Evolutionary conservation across 1,140 invertebrate genomes (phyloP).

Genomic region (Drosophila oshimai): DNA sequence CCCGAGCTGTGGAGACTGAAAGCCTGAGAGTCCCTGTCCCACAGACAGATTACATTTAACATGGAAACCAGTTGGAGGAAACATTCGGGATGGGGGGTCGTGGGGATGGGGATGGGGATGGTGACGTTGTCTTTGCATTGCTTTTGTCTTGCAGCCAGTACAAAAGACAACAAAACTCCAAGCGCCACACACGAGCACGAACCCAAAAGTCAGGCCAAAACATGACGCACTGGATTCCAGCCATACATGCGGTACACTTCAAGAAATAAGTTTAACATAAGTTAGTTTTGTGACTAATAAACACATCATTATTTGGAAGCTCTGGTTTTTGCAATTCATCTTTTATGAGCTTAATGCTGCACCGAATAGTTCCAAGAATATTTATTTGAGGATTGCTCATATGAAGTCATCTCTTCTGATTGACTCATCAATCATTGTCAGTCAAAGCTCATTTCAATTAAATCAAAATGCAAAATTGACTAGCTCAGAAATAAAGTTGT

Average conservation of each 20-base stretch:
- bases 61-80: constrained; percentile 53
- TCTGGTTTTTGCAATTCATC: not conserved
- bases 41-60: constrained; percentile 61
- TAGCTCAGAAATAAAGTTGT: not conserved
- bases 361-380: not conserved
- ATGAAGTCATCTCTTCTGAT: constrained; percentile 19
- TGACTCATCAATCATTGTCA: constrained; percentile 29
- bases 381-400: not conserved
- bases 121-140: constrained; percentile 50
- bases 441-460: not conserved
- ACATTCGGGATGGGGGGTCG: not conserved
- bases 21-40: constrained; percentile 21
- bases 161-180: constrained; percentile 76
- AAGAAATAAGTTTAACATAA: too few relatives aligned
- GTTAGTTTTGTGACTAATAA: too few relatives aligned
- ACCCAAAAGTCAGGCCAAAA: constrained; percentile 23
- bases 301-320: not conserved
- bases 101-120: not conserved
- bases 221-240: constrained; percentile 74
- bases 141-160: constrained; percentile 69
- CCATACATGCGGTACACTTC: constrained; percentile 7
- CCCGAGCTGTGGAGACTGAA: constrained; percentile 3
- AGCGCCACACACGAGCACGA: constrained; percentile 58
- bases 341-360: not conserved
- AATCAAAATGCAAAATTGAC: not conserved